phyloP scores from a whole-genome alignment of 2,888 invertebrate species.

The Schizaphis graminum region DNA sequence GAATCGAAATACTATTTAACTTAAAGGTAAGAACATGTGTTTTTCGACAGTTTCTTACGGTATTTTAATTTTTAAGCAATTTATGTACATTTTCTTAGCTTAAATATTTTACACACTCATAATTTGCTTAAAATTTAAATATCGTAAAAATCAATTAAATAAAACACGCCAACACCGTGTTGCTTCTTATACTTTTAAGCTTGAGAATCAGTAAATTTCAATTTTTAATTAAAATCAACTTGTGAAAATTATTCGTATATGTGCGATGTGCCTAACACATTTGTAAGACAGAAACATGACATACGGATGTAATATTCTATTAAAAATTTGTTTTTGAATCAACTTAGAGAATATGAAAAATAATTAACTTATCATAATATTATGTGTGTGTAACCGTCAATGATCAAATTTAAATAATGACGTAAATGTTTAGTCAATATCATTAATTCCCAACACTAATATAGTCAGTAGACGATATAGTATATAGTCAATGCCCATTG shows the following conservation, averaged over 20 bases:
- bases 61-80: background rate
- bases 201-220: background rate
- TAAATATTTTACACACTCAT: background rate
- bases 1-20: background rate
- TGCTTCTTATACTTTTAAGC: background rate
- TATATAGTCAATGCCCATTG: too few relatives aligned
- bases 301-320: background rate
- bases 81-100: background rate
- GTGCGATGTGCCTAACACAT: background rate
- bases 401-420: too few relatives aligned
- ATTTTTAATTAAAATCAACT: background rate
- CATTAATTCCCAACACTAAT: too few relatives aligned
- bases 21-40: background rate
- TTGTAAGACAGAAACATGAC: background rate
- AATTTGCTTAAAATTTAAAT: background rate
- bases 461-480: too few relatives aligned
- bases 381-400: background rate
- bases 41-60: background rate
- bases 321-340: background rate
- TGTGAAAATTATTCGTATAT: background rate
- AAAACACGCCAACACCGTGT: background rate
- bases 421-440: too few relatives aligned
- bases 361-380: background rate
- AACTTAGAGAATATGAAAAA: background rate
- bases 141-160: background rate